Evolutionary conservation across 2,797 vertebrate genomes (phyloP).

Genomic region (Dromococcyx pavoninus): DNA sequence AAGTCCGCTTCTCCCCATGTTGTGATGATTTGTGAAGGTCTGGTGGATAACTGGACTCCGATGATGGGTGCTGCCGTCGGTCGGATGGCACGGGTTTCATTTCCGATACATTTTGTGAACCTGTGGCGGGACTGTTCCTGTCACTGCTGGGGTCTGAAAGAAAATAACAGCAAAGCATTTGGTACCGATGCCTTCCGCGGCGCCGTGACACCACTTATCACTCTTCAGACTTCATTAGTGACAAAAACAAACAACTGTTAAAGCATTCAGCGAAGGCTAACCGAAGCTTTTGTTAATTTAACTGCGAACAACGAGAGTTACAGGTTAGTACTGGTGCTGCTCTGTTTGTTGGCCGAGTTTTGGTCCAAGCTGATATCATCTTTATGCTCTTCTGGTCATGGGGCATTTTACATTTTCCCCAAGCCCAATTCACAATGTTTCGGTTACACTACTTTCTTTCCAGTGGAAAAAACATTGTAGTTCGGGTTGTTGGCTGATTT

Average conservation of each 20-base stretch:
- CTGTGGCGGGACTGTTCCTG: conserved; percentile 85
- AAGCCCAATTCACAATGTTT: conserved; percentile 35
- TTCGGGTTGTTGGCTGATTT: background rate
- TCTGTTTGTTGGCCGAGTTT: conserved; percentile 34
- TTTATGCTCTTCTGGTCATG: conserved; percentile 26
- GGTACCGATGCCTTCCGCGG: conserved; percentile 59
- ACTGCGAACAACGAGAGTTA: conserved; percentile 51
- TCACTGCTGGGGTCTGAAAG: conserved; percentile 89
- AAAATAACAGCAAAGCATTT: conserved; percentile 76
- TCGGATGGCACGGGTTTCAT: conserved; percentile 82
- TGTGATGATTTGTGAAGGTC: conserved; percentile 90
- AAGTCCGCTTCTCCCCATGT: conserved; percentile 87
- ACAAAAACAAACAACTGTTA: conserved; percentile 77
- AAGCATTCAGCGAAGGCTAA: conserved; percentile 71
- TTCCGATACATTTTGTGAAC: conserved; percentile 96
- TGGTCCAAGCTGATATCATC: conserved; percentile 31
- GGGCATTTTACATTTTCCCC: conserved; percentile 39
- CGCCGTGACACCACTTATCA: conserved; percentile 58
- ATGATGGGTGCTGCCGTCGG: conserved; percentile 83
- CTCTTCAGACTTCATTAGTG: conserved; percentile 75
- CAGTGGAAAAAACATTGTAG: background rate
- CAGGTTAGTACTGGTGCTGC: conserved; percentile 62
- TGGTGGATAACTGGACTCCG: conserved; percentile 88
- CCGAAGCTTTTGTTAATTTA: conserved; percentile 71
- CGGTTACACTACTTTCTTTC: background rate